These are phyloP conservation scores for Drosophila koepferae DNA, from an alignment of 2,888 invertebrate species.

Conservation along the genomic window DNA sequence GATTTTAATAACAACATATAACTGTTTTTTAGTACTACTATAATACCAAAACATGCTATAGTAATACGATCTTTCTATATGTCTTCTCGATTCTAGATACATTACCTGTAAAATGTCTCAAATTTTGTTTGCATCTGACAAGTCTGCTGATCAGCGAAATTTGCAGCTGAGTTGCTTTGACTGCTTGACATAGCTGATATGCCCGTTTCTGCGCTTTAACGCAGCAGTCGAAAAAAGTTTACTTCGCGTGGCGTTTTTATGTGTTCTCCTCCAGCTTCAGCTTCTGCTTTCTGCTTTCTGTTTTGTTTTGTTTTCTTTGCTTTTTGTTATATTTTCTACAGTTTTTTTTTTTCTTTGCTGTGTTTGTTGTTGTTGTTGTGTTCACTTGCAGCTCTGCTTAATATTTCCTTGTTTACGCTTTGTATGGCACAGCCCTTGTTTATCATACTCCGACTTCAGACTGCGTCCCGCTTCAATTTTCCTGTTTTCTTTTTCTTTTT, in stretches of 20 bases:
- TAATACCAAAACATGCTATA: too few relatives aligned
- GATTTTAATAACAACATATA: too few relatives aligned
- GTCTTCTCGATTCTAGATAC: too few relatives aligned
- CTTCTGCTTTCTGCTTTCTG: slow-evolving; percentile 6
- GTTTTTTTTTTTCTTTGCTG: neutral
- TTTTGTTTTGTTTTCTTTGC: slow-evolving; percentile 15
- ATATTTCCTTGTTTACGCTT: slow-evolving; percentile 79
- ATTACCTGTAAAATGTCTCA: too few relatives aligned
- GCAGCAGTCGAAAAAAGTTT: slow-evolving; percentile 35
- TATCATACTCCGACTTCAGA: slow-evolving; percentile 47
- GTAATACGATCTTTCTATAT: too few relatives aligned
- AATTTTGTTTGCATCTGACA: too few relatives aligned
- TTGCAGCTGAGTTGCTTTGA: too few relatives aligned
- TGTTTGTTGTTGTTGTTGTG: slow-evolving; percentile 28
- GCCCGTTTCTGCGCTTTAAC: neutral
- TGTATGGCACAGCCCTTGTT: slow-evolving; percentile 57
- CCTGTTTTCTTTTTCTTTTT: neutral
- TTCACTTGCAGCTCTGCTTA: slow-evolving; percentile 64
- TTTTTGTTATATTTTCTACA: slow-evolving; percentile 7
- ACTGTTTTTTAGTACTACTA: too few relatives aligned
- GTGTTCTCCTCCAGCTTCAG: slow-evolving; percentile 19
- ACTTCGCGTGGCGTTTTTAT: slow-evolving; percentile 58
- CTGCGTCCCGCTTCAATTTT: slow-evolving; percentile 7
- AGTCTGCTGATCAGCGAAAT: too few relatives aligned
- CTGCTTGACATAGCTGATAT: neutral